A percentile compares a stretch with the other conserved stretches of the same genome.
These are phyloP conservation scores for Gobio gobio DNA, from an alignment of 2,113 vertebrate species.

Conservation along the genomic window DNA sequence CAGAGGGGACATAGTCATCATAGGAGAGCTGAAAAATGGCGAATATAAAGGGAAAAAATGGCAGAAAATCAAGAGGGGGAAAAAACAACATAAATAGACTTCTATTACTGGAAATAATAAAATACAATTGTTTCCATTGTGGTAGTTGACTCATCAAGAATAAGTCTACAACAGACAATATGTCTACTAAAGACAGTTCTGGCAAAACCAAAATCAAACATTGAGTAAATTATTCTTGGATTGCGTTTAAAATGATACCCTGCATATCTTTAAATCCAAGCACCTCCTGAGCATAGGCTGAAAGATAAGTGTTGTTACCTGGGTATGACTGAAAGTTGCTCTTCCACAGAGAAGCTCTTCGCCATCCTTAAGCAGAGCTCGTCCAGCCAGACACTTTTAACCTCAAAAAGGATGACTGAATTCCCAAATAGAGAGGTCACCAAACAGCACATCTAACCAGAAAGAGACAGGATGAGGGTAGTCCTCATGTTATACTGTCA, in stretches of 20 bases:
- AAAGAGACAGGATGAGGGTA: constrained; percentile 5
- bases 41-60: not conserved
- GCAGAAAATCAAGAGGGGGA: constrained; percentile 41
- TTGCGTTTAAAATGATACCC: not conserved
- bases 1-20: constrained; percentile 78
- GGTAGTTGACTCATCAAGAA: constrained; percentile 64
- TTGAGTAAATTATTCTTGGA: not conserved
- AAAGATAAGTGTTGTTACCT: constrained; percentile 71
- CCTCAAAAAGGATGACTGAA: constrained; percentile 74
- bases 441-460: constrained; percentile 77
- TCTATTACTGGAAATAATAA: constrained; percentile 65
- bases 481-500: constrained; percentile 29
- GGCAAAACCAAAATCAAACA: not conserved
- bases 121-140: constrained; percentile 67
- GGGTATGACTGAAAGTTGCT: constrained; percentile 75
- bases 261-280: not conserved
- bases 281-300: not conserved
- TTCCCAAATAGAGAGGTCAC: constrained; percentile 81
- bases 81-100: constrained; percentile 25
- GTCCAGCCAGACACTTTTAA: constrained; percentile 58
- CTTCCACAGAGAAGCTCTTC: not conserved
- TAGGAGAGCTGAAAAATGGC: constrained; percentile 71
- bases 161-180: constrained; percentile 45
- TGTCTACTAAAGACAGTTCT: constrained; percentile 53
- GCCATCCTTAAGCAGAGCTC: constrained; percentile 48